Evolutionary conservation across 2,888 invertebrate genomes (phyloP), one percentile per base, ranked within the genome.

Genomic region (Plusia festucae): DNA sequence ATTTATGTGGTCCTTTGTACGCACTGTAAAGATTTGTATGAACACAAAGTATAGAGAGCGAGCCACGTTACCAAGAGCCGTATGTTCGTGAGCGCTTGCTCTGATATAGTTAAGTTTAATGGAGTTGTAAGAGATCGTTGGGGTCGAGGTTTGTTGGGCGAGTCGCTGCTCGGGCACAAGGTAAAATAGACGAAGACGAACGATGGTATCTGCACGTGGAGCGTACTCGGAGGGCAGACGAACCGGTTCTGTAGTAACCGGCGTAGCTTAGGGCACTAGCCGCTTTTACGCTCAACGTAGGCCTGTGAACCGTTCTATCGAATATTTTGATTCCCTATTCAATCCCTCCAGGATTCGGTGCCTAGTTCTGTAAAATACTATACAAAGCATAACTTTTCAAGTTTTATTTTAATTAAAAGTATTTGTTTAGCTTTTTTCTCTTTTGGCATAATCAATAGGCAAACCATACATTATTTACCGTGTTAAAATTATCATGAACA

Each of bases 171-270:
- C 62, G 76, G 64, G 72, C 81, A 82, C 78, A 80, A 85, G 85
- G 86, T 87, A 90, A 91, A 91, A 92, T 91, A 92, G 93, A 93
- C 88, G 93, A 92, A 91, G 92, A 92, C 88, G 91, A 88, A 92
- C 88, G 89, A 89, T 89, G 84, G 80, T 90, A 90, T 90, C 90
- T 90, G 88, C 92, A 93, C 92, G 91, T 91, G 91, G 89, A 85
- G 77, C 76, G 78, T 83, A 70, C 78, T 80, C 59, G 81, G 84
- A 87, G 88, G 89, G 89, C 85, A 69, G 80, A 58, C 65, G 65
- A 89, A 93, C 93, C 93, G 93, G 93, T 94, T 93, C 72, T 82
- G 77, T 88, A 88, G 91, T 91, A 91, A 87, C 87, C 87, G 84
- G 82, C 89, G 88, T 89, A 90, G 82, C 89, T 88, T 89, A 90